phyloP scores from a whole-genome alignment of 2,888 invertebrate species.

The Rosalia funebris region DNA sequence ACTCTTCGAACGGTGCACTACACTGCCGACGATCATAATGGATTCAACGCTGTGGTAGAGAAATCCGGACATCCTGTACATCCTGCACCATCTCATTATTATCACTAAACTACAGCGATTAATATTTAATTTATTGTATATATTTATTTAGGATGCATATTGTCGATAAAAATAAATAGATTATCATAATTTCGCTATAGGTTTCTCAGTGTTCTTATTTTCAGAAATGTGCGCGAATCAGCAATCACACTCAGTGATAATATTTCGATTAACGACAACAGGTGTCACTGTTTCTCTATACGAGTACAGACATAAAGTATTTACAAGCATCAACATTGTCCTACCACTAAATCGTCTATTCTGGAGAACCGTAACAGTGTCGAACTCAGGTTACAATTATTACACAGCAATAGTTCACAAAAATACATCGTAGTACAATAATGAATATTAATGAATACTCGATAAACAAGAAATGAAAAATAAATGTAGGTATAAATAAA shows the following conservation, averaged over 20 bases:
- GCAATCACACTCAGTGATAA: not conserved
- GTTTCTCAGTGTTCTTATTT: not conserved
- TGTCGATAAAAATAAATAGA: constrained; percentile 2
- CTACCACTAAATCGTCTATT: no score
- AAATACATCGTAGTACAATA: no score
- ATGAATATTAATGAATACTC: no score
- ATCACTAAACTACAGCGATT: not conserved
- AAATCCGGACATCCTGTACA: constrained; percentile 71
- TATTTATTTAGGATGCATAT: constrained; percentile 11
- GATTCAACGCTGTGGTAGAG: constrained; percentile 73
- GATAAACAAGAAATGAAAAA: no score
- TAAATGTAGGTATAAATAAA: no score
- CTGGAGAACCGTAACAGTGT: no score
- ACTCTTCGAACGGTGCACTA: constrained; percentile 54
- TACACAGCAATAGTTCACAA: no score
- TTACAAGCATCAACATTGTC: no score
- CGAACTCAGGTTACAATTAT: no score
- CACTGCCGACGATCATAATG: no score
- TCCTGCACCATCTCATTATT: constrained; percentile 33
- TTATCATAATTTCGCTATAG: not conserved
- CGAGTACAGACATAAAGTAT: no score
- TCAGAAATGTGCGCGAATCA: not conserved
- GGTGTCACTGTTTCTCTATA: no score
- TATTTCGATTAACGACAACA: not conserved
- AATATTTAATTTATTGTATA: not conserved